These are phyloP conservation scores for Stratiomys singularior DNA, from an alignment of 2,888 invertebrate genomes.

Conservation along the genomic window DNA sequence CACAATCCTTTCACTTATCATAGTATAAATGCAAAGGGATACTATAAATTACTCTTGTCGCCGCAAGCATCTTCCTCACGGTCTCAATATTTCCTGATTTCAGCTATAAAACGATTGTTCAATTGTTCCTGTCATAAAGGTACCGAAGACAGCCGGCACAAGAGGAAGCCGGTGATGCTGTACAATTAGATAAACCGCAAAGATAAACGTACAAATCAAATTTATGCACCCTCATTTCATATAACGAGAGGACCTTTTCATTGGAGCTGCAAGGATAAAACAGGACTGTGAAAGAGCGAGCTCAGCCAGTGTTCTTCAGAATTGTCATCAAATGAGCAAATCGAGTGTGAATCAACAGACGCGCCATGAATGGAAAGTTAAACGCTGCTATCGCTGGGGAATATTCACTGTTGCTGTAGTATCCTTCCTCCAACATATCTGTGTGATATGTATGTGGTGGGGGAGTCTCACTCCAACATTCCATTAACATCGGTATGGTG, in stretches of 20 bases:
- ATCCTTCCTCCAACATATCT: background rate
- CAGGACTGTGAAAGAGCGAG: slow-evolving; percentile 19
- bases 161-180: slow-evolving; percentile 31
- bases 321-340: slow-evolving; percentile 66
- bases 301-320: slow-evolving; percentile 45
- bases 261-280: background rate
- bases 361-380: slow-evolving; percentile 64
- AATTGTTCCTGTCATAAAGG: slow-evolving; percentile 33
- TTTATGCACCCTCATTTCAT: slow-evolving; percentile 63
- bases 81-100: slow-evolving; percentile 41
- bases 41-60: slow-evolving; percentile 20
- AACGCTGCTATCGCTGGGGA: slow-evolving; percentile 45
- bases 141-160: background rate
- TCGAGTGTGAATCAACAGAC: slow-evolving; percentile 66
- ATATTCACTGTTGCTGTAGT: slow-evolving; percentile 43
- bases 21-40: background rate
- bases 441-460: background rate
- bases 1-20: slow-evolving; percentile 35
- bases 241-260: slow-evolving; percentile 40
- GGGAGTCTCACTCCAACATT: background rate
- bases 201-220: slow-evolving; percentile 63
- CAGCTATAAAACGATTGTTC: slow-evolving; percentile 20
- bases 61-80: slow-evolving; percentile 26
- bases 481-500: background rate
- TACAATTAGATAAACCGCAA: slow-evolving; percentile 65